Conservation (phyloP, 2,888 invertebrate genomes). For the Thyatira batis region DNA sequence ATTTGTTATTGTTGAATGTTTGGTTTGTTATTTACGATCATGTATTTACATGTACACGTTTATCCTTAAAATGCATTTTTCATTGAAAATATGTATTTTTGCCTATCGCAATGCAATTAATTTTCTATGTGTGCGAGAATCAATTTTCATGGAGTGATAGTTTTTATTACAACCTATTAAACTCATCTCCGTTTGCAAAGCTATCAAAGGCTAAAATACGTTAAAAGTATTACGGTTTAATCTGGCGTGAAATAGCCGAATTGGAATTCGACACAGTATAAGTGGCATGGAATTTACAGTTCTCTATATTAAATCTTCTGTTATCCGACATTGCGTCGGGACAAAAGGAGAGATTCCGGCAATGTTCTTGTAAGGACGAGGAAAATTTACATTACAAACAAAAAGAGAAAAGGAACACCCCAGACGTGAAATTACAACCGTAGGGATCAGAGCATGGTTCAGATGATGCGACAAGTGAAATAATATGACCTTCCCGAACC, state of each 20-base stretch:
- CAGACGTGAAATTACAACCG: slow-evolving; percentile 60
- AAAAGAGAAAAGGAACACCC: slow-evolving; percentile 54
- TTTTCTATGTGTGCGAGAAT: neutral
- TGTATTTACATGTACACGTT: neutral
- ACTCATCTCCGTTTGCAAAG: neutral
- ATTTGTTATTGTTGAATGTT: neutral
- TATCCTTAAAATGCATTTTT: neutral
- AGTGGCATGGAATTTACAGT: slow-evolving; percentile 44
- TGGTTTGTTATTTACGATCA: neutral
- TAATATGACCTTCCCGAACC: slow-evolving; percentile 47
- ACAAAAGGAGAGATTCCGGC: slow-evolving; percentile 57
- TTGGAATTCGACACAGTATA: slow-evolving; percentile 44
- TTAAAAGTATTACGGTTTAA: slow-evolving; percentile 42
- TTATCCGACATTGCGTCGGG: slow-evolving; percentile 59
- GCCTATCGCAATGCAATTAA: neutral
- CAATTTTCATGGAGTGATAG: neutral
- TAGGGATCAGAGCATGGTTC: slow-evolving; percentile 44
- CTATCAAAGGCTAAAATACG: slow-evolving; percentile 8
- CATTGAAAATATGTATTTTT: too few species aligned
- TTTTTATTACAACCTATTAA: neutral
- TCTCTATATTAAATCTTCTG: slow-evolving; percentile 61
- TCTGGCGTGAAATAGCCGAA: slow-evolving; percentile 50
- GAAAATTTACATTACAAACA: slow-evolving; percentile 70
- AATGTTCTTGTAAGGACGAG: slow-evolving; percentile 52
- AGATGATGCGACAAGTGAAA: slow-evolving; percentile 37